Evolutionary conservation across 2,888 invertebrate species (phyloP).

Genomic region (Drosophila falleni): DNA sequence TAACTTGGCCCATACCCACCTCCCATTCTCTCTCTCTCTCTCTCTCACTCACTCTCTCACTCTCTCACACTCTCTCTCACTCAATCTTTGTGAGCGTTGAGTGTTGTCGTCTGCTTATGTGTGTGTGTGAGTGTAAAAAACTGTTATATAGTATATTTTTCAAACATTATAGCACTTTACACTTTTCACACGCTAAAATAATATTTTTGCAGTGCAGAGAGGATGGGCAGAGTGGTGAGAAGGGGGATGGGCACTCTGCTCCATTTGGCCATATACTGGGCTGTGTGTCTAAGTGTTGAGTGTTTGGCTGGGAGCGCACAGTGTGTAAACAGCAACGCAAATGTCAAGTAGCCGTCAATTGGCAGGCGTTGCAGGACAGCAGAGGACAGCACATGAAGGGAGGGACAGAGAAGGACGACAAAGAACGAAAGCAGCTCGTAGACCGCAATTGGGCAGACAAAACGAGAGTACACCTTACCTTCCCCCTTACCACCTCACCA

Average conservation of each 20-base stretch:
- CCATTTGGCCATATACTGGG: slow-evolving; percentile 45
- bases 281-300: slow-evolving; percentile 30
- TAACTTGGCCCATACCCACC: neutral
- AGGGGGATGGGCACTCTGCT: slow-evolving; percentile 19
- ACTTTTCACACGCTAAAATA: slow-evolving; percentile 81
- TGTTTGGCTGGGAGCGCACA: slow-evolving; percentile 48
- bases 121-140: slow-evolving; percentile 27
- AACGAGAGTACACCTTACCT: neutral
- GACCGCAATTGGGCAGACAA: slow-evolving; percentile 70
- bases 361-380: slow-evolving; percentile 43
- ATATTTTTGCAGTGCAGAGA: slow-evolving; percentile 62
- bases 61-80: neutral
- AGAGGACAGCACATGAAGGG: slow-evolving; percentile 10
- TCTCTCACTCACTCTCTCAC: neutral
- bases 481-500: neutral
- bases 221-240: neutral
- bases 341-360: slow-evolving; percentile 81
- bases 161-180: slow-evolving; percentile 78
- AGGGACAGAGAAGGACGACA: neutral
- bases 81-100: slow-evolving; percentile 6
- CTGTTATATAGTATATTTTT: slow-evolving; percentile 66
- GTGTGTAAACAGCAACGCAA: slow-evolving; percentile 74
- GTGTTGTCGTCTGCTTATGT: slow-evolving; percentile 22
- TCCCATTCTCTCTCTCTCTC: neutral
- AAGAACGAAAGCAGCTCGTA: slow-evolving; percentile 23